These are phyloP conservation scores for Glyphotaelius pellucidus DNA, from an alignment of 2,888 invertebrate species.

Conservation along the genomic window DNA sequence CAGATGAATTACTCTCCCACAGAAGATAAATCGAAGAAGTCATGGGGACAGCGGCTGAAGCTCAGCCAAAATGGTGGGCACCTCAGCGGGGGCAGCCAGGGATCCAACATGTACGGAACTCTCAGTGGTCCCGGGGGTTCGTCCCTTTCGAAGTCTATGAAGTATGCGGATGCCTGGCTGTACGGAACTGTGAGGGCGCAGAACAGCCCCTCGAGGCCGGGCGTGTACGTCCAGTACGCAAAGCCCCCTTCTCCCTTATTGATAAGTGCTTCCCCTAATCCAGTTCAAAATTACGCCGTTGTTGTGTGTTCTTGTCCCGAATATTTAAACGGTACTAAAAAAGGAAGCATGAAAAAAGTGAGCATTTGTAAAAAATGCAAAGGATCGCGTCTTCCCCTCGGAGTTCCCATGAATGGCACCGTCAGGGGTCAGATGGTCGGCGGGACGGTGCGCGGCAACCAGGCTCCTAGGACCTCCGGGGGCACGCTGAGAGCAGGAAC, in stretches of 20 bases:
- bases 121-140: constrained; percentile 81
- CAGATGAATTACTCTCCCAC: constrained; percentile 76
- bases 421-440: constrained; percentile 76
- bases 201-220: constrained; percentile 74
- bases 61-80: constrained; percentile 70
- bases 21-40: constrained; percentile 80
- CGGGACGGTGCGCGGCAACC: constrained; percentile 68
- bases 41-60: constrained; percentile 85
- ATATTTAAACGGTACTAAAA: constrained; percentile 86
- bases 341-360: constrained; percentile 84
- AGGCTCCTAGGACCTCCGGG: constrained; percentile 66
- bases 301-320: constrained; percentile 90
- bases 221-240: constrained; percentile 75
- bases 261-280: constrained; percentile 77
- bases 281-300: constrained; percentile 82
- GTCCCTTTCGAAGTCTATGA: constrained; percentile 89
- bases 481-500: constrained; percentile 79
- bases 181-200: constrained; percentile 86
- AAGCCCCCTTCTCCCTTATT: constrained; percentile 75
- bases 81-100: constrained; percentile 71
- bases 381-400: constrained; percentile 85
- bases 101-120: constrained; percentile 76
- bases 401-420: constrained; percentile 83
- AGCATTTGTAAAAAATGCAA: constrained; percentile 90
- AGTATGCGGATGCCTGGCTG: constrained; percentile 90